These are phyloP conservation scores for Natrix natrix DNA, from an alignment of 2,797 vertebrate genomes.

Conservation along the genomic window DNA sequence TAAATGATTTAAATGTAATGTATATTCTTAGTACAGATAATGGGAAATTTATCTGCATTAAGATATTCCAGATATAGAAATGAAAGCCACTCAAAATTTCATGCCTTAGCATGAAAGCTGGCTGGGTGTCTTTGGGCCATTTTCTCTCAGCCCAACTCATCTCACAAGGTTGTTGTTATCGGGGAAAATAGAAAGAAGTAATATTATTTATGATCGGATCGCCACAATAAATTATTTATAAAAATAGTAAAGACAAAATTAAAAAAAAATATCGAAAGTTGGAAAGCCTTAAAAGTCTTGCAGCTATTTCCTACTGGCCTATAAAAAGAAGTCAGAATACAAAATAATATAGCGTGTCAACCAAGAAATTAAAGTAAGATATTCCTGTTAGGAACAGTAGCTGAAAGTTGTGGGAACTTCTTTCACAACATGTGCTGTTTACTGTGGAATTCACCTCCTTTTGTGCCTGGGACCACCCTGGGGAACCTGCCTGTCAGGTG, in stretches of 20 bases:
- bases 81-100: background rate
- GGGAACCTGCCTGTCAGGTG: slow-evolving; percentile 19
- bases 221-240: background rate
- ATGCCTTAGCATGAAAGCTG: background rate
- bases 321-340: background rate
- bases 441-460: slow-evolving; percentile 15
- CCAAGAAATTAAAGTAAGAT: slow-evolving; percentile 4
- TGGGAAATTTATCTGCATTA: slow-evolving; percentile 8
- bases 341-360: slow-evolving; percentile 1
- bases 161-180: background rate
- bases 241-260: background rate
- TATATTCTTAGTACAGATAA: background rate
- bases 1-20: background rate
- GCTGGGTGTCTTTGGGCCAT: background rate
- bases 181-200: background rate
- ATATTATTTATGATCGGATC: background rate
- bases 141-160: background rate
- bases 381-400: background rate
- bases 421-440: slow-evolving; percentile 16
- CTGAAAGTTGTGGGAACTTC: background rate
- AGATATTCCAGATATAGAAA: background rate
- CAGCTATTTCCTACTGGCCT: background rate
- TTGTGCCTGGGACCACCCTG: background rate
- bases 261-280: background rate
- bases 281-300: background rate